phyloP scores from a whole-genome alignment of 2,888 invertebrate species.

The Crioceris asparagi region DNA sequence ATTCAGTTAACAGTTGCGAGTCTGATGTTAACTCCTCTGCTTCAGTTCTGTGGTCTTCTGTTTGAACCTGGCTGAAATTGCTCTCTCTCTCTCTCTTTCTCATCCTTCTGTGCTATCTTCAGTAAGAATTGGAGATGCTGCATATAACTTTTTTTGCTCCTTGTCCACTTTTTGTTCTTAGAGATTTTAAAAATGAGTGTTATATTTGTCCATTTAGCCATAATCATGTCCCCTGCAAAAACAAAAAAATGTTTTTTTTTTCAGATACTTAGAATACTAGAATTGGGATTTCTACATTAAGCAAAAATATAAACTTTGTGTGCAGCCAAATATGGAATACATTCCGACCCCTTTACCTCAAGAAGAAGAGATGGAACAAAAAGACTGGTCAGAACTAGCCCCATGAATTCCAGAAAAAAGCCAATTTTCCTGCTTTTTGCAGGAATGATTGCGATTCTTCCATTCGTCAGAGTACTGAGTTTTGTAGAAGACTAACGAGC shows the following conservation, averaged over 20 bases:
- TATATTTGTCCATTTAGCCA: slow-evolving; percentile 6
- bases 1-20: slow-evolving; percentile 4
- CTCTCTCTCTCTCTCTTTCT: slow-evolving; percentile 6
- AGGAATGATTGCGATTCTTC: slow-evolving; percentile 19
- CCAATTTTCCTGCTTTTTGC: slow-evolving; percentile 15
- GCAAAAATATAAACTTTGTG: slow-evolving; percentile 13
- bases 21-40: slow-evolving; percentile 6
- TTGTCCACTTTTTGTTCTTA: slow-evolving; percentile 5
- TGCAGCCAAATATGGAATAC: slow-evolving; percentile 15
- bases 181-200: slow-evolving; percentile 6
- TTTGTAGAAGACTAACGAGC: slow-evolving; percentile 13
- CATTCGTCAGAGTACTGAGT: slow-evolving; percentile 15
- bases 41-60: slow-evolving; percentile 9
- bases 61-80: slow-evolving; percentile 12
- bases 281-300: slow-evolving; percentile 18
- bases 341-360: slow-evolving; percentile 9
- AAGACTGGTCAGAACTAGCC: background rate
- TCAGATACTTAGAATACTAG: slow-evolving; percentile 16
- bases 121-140: slow-evolving; percentile 11
- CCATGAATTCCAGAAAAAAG: slow-evolving; percentile 15
- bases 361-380: background rate
- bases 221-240: slow-evolving; percentile 7
- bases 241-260: slow-evolving; percentile 9
- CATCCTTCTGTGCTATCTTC: slow-evolving; percentile 9
- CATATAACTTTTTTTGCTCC: slow-evolving; percentile 8